Base-by-base conservation (phyloP, 2,113 vertebrate genomes). In the Aphyosemion australe region DNA sequence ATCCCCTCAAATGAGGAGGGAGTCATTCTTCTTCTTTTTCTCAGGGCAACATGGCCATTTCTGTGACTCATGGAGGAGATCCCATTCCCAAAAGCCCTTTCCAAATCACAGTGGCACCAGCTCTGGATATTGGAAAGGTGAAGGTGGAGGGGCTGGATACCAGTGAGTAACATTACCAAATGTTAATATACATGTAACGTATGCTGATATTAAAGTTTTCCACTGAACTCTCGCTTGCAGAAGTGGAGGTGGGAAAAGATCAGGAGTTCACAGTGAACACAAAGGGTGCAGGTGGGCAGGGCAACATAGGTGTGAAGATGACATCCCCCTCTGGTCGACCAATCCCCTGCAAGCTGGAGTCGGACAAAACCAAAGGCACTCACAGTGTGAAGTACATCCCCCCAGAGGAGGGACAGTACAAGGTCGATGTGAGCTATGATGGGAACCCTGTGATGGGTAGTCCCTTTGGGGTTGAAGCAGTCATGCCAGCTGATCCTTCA, bases 371-470 rank as follows among this genome's bases (percentile, higher is more conserved):
- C n/a, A 94, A 89, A 0, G 93, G 93, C 1, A 20, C 85, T 69
- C 95, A 96, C 79, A 76, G 84, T 0, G 94, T 97, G 58, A 94
- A 93, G 84, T 98, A 96, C 72, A 95, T 95, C 59, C 95, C 96
- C 19, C 82, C 95, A 0, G 96, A 98, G 84, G 96, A 98, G 85
- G 96, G 96, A 1, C 93, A 92, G 66, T 96, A 97, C 92, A 96
- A 96, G 62, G 95, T 98, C 64, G 95, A 98, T 52, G 87, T 98
- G 84, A 93, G 90, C 86, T 98, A 98, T 0, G 96, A 98, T 1
- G 95, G 95, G 12, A 94, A 97, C 85, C 95, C 96, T 0, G 93
- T 98, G 14, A 94, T 93, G 1, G 96, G 95, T 72, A 98, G 96
- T 80, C 96, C 96, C 77, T 98, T 98, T 74, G 76, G 92, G 0